Conservation (phyloP, 1,140 invertebrate species). For the Meteorus sp. region DNA sequence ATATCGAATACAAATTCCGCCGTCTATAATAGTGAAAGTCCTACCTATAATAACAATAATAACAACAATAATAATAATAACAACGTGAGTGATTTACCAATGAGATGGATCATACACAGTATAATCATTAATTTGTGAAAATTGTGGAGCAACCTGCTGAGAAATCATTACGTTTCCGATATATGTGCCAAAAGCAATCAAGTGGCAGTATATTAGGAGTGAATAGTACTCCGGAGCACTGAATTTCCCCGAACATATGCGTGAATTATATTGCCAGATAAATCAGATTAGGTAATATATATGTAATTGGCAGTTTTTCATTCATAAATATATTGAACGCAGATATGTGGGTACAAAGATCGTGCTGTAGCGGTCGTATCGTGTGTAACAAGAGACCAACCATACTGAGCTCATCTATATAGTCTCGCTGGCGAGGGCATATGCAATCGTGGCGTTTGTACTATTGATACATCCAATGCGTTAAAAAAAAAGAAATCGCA, state of each 20-base stretch:
- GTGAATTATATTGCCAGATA: conserved; percentile 52
- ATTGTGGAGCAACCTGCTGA: conserved; percentile 91
- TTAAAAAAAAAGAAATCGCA: no score
- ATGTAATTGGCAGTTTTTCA: no score
- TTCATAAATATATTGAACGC: conserved; percentile 28
- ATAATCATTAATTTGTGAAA: conserved; percentile 64
- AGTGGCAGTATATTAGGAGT: conserved; percentile 92
- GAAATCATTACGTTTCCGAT: conserved; percentile 85
- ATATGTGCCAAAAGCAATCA: conserved; percentile 94
- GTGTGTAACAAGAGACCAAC: conserved; percentile 90
- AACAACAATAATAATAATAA: no score
- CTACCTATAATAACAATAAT: no score
- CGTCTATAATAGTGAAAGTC: no score
- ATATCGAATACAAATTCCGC: no score
- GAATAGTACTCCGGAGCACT: conserved; percentile 84
- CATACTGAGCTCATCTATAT: conserved; percentile 90
- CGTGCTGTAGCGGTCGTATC: conserved; percentile 87
- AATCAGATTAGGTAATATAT: no score
- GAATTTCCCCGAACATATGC: conserved; percentile 88
- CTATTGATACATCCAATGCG: no score
- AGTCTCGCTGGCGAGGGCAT: conserved; percentile 86
- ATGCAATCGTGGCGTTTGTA: conserved; percentile 77
- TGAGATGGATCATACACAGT: neutral
- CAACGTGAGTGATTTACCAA: no score
- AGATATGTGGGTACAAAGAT: conserved; percentile 81